Evolutionary conservation across 2,113 vertebrate genomes (phyloP), one percentile per base, ranked within the genome.

Genomic region (Aplodontia rufa): DNA sequence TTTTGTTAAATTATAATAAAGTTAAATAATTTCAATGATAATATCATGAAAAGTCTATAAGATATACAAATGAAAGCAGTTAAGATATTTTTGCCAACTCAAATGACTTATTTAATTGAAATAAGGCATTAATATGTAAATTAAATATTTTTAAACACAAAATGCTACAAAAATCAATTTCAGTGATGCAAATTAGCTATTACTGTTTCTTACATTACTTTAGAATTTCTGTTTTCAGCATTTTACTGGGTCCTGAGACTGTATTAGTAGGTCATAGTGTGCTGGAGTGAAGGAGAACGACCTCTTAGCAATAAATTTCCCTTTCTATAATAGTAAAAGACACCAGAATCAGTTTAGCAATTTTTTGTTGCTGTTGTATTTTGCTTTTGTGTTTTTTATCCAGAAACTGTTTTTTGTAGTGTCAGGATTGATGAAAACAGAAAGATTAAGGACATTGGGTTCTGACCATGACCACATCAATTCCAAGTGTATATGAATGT

Each of bases 121-220:
- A 82, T 71, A 47, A 85, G 30, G 75, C 40, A 82, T 37, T 81
- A 45, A 92, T 86, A 86, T 90, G 40, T 47, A 92, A 94, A 74
- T 87, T n/a, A 53, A 91, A 86, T n/a, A 26, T 14, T 47, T 79
- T 87, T 76, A 79, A 86, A n/a, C n/a, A 90, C 47, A 94, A 72
- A 94, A 58, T 58, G 12, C 13, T 42, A 53, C 12, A 86, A 86
- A 95, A 83, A 64, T 72, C 62, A 72, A 85, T 8, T 32, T 40
- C 28, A 40, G 19, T 72, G 47, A 68, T 78, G 60, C 7, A 40
- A 72, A 32, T 68, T 16, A 42, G 16, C 35, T 26, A 20, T 51
- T 49, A 20, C 16, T 71, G 0, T 51, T 74, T 28, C 42, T 84
- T 13, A 47, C 32, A 62, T 79, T 86, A 60, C 49, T 64, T 71